Conservation (phyloP, 35 echinoderm and acorn worm species). For the Hemicentrotus pulcherrimus region DNA sequence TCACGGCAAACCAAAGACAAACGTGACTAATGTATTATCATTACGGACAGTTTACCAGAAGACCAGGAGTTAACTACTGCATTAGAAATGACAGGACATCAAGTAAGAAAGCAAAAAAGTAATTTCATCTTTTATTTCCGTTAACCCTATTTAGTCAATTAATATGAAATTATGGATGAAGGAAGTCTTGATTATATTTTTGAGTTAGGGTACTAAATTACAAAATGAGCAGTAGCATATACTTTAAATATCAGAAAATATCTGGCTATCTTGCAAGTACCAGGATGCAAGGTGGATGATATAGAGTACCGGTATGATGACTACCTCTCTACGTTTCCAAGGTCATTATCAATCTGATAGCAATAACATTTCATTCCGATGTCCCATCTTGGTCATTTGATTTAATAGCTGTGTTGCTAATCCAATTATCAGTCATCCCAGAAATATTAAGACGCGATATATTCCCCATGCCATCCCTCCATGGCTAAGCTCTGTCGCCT, state of each 20-base stretch:
- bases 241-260: too few species aligned
- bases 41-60: too few species aligned
- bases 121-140: too few species aligned
- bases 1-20: neutral
- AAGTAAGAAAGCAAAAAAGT: too few species aligned
- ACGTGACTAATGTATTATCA: neutral
- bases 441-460: neutral
- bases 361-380: neutral
- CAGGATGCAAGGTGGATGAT: neutral
- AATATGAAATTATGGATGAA: too few species aligned
- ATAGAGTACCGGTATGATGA: neutral
- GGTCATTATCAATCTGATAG: neutral
- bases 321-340: neutral
- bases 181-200: too few species aligned
- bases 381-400: neutral
- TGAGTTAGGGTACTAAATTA: too few species aligned
- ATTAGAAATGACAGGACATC: too few species aligned
- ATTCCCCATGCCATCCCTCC: neutral
- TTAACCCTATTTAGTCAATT: too few species aligned
- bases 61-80: neutral
- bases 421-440: constrained; percentile 3
- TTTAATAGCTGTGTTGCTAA: neutral
- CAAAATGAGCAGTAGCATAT: too few species aligned
- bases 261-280: too few species aligned
- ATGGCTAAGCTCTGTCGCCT: neutral